phyloP scores from a whole-genome alignment of 2,797 vertebrate genomes.

The Hypotaenidia okinawae region DNA sequence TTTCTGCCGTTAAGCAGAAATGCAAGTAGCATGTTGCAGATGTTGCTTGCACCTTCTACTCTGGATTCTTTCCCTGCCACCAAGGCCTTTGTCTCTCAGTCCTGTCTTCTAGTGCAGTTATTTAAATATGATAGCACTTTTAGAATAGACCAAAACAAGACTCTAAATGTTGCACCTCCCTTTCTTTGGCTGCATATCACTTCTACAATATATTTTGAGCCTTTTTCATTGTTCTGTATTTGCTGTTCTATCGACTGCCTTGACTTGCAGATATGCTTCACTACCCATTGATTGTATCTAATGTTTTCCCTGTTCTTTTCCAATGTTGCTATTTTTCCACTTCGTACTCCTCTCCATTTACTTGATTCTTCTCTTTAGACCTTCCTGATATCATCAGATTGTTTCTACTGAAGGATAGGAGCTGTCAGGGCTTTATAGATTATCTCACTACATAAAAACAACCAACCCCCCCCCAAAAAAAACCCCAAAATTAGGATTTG shows the following conservation, averaged over 20 bases:
- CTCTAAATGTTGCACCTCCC: not conserved
- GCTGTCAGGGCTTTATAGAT: slow-evolving; percentile 5
- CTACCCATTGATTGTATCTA: slow-evolving; percentile 40
- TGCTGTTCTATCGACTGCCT: not conserved
- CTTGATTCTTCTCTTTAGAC: slow-evolving; percentile 47
- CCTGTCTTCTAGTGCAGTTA: not conserved
- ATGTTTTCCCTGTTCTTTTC: slow-evolving; percentile 31
- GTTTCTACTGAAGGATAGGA: slow-evolving; percentile 14
- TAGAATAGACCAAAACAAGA: not conserved
- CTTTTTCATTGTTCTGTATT: slow-evolving; percentile 13
- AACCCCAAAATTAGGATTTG: not conserved
- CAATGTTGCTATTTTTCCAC: slow-evolving; percentile 50
- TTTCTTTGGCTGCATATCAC: not conserved
- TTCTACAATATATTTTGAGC: not conserved
- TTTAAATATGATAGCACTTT: not conserved
- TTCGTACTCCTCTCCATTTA: slow-evolving; percentile 23
- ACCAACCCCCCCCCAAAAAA: too few species aligned
- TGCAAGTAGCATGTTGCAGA: not conserved
- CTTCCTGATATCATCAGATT: slow-evolving; percentile 32
- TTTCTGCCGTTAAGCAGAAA: not conserved
- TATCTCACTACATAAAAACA: not conserved
- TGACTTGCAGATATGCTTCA: slow-evolving; percentile 36
- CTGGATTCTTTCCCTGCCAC: not conserved
- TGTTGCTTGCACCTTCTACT: not conserved
- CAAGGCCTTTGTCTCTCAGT: not conserved